Evolutionary conservation across 2,113 vertebrate species (phyloP), one percentile per base, ranked within the genome.

Genomic region (Vicugna pacos): DNA sequence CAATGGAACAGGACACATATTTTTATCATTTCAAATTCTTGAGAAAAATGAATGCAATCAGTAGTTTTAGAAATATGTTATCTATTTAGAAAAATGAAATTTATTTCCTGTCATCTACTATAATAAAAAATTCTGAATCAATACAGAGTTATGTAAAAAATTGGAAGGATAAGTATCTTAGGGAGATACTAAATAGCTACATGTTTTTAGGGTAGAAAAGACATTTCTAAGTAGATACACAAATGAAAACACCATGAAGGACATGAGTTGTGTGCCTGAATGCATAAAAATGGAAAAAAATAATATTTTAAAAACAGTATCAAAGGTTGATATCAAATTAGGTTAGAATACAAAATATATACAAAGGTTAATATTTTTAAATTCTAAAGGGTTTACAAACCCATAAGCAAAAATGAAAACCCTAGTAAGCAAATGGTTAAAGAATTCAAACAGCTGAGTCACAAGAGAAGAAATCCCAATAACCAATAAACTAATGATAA

Each of bases 51-150:
- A 91, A 91, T 38, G 3, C 48, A 52, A 35, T 50, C 22, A 32
- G 16, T 13, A 16, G 6, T 54, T 96, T 95, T 48, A 38, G 76
- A 65, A 46, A 3, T 72, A 28, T 32, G 22, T 58, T 30, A 62
- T 32, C 15, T 94, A 15, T 32, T 84, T 77, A 67, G 54, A 67
- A 93, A 89, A 72, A 69, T 56, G 48, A 56, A 86, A 10, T 54
- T 72, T 54, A 75, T 73, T 70, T 73, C 7, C 8, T 70, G 26
- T 72, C 60, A 76, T 72, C 69, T 64, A 30, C 50, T 19, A 79
- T 30, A 81, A 91, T 84, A 96, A 97, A 89, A 79, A 46, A 35
- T 42, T 64, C 16, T 83, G 69, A 97, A 50, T 60, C 54, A 94
- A 72, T 46, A 67, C 22, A 75, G 60, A 72, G 48, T 76, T 82